Evolutionary conservation across 2,113 vertebrate species (phyloP).

Genomic region (Rafetus swinhoei): DNA sequence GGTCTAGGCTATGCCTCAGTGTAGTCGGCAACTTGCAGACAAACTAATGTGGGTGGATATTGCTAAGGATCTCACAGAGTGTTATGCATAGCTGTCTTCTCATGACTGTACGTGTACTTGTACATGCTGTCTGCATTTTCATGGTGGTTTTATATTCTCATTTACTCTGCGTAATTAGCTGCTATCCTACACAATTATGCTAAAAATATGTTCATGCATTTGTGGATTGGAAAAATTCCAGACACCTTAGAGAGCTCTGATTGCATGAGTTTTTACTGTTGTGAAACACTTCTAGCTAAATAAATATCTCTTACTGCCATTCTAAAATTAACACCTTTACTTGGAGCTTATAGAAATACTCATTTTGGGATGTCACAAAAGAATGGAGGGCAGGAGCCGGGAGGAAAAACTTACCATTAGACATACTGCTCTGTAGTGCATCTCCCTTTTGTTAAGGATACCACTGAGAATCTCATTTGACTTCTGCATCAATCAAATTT

Average conservation of each 20-base stretch:
- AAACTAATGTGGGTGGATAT: background rate
- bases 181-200: background rate
- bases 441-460: background rate
- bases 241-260: background rate
- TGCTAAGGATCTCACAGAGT: background rate
- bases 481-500: background rate
- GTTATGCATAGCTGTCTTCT: constrained; percentile 4
- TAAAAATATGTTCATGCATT: background rate
- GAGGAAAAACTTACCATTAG: background rate
- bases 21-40: background rate
- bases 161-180: background rate
- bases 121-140: background rate
- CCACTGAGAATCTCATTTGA: background rate
- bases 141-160: background rate
- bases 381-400: background rate
- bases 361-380: background rate
- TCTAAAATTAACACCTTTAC: rapidly evolving
- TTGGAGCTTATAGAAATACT: background rate
- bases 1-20: constrained; percentile 18
- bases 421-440: background rate
- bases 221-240: background rate
- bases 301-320: background rate
- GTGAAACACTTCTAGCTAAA: background rate
- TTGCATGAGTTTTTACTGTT: background rate
- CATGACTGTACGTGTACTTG: background rate